phyloP scores from a whole-genome alignment of 2,888 invertebrate species.

The Pollenia griseotomentosa region DNA sequence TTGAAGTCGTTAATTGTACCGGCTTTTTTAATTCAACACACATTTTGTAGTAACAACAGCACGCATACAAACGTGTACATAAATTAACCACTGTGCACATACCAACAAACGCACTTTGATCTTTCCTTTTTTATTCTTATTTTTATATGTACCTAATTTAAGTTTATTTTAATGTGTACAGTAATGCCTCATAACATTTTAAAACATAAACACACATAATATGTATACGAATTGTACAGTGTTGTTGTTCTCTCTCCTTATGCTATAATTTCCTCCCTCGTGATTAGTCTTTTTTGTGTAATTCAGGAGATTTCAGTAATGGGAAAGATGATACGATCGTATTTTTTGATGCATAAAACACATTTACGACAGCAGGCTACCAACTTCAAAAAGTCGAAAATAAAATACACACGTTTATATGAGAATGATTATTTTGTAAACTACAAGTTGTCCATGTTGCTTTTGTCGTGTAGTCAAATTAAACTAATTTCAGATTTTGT shows the following conservation, averaged over 20 bases:
- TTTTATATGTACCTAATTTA: conserved; percentile 40
- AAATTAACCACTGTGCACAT: conserved; percentile 20
- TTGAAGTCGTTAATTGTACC: conserved; percentile 6
- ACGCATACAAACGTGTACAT: conserved; percentile 5
- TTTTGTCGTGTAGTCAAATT: no score
- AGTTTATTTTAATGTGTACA: conserved; percentile 46
- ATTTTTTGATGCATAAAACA: no score
- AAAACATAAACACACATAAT: neutral
- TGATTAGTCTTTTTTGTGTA: conserved; percentile 8
- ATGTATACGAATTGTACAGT: neutral
- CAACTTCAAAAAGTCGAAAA: no score
- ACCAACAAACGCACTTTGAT: conserved; percentile 53
- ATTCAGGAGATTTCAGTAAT: neutral
- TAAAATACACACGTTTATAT: no score
- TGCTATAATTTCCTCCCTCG: conserved; percentile 5
- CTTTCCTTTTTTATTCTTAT: neutral
- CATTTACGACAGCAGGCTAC: no score
- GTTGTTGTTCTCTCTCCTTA: neutral
- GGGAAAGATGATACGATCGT: no score
- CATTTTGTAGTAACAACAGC: conserved; percentile 20
- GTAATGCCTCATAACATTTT: conserved; percentile 48
- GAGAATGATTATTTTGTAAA: no score
- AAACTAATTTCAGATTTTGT: no score
- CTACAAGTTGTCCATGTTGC: no score
- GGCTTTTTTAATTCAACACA: conserved; percentile 41